A percentile compares a stretch with the other conserved stretches of the same genome.
Conservation (phyloP, 2,113 vertebrate genomes). For the Equus quagga region DNA sequence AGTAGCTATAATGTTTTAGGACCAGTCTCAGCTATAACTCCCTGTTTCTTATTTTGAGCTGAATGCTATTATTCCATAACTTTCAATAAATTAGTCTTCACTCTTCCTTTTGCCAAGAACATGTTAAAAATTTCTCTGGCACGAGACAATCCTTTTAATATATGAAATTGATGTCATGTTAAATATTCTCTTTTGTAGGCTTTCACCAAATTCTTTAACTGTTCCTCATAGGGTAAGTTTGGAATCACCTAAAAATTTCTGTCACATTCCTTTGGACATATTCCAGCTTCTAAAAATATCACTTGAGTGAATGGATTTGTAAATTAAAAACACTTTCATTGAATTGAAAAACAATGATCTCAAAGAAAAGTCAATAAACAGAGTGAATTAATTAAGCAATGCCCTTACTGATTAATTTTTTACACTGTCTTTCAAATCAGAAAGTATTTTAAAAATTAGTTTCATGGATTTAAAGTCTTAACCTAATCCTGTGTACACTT, state of each 20-base stretch:
- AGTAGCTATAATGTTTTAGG: neutral
- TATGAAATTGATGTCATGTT: neutral
- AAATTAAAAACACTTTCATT: slow-evolving; percentile 43
- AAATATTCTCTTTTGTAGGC: neutral
- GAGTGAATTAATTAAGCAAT: slow-evolving; percentile 37
- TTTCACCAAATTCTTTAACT: neutral
- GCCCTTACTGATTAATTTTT: slow-evolving; percentile 1
- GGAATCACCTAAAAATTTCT: neutral
- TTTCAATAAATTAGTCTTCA: neutral
- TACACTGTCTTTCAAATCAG: neutral
- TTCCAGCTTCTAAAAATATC: slow-evolving; percentile 34
- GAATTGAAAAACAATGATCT: slow-evolving; percentile 33
- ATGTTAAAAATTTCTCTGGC: neutral
- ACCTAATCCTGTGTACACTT: neutral
- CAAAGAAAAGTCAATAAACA: slow-evolving; percentile 39
- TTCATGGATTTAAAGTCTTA: slow-evolving; percentile 1
- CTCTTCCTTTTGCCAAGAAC: neutral
- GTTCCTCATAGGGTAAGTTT: neutral
- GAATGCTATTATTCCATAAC: neutral
- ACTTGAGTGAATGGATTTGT: neutral
- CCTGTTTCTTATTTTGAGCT: neutral
- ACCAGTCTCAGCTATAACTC: neutral
- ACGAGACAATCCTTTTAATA: neutral
- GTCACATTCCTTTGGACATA: slow-evolving; percentile 5
- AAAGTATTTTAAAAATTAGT: slow-evolving; percentile 55